A percentile compares a stretch with the other conserved stretches of the same genome.
Evolutionary conservation across 1,140 invertebrate species (phyloP).

Genomic region (Drosophila lacertosa): DNA sequence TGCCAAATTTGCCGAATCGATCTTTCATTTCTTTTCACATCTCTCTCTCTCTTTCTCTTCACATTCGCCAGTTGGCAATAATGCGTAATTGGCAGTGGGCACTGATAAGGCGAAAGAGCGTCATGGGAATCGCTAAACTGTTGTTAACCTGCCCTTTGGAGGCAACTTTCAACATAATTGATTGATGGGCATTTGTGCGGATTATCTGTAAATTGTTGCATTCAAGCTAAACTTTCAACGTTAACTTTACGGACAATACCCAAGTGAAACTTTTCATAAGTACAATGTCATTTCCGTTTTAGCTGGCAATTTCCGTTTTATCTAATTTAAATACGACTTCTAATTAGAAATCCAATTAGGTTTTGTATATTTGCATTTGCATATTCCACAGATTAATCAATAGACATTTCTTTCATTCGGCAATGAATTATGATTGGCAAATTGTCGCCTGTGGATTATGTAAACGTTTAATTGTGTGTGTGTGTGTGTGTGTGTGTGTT

Average conservation of each 20-base stretch:
- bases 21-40: slow-evolving; percentile 20
- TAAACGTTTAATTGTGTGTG: slow-evolving; percentile 9
- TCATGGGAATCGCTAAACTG: slow-evolving; percentile 19
- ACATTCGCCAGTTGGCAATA: too few relatives aligned
- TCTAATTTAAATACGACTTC: slow-evolving; percentile 15
- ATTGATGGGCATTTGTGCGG: neutral
- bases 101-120: slow-evolving; percentile 1
- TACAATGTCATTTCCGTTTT: slow-evolving; percentile 36
- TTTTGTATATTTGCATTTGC: slow-evolving; percentile 24
- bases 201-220: too few relatives aligned
- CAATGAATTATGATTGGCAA: neutral
- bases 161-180: neutral
- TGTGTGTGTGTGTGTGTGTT: too few relatives aligned
- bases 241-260: too few relatives aligned
- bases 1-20: slow-evolving; percentile 39
- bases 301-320: slow-evolving; percentile 15
- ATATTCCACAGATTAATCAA: slow-evolving; percentile 9
- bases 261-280: slow-evolving; percentile 30
- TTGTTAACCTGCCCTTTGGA: slow-evolving; percentile 3
- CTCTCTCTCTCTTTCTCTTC: neutral
- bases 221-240: too few relatives aligned
- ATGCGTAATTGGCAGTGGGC: slow-evolving; percentile 32
- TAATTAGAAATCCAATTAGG: slow-evolving; percentile 1
- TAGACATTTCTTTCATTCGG: neutral
- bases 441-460: slow-evolving; percentile 4